Conservation (phyloP, 2,113 vertebrate species). For the Machaerirhynchus nigripectus region DNA sequence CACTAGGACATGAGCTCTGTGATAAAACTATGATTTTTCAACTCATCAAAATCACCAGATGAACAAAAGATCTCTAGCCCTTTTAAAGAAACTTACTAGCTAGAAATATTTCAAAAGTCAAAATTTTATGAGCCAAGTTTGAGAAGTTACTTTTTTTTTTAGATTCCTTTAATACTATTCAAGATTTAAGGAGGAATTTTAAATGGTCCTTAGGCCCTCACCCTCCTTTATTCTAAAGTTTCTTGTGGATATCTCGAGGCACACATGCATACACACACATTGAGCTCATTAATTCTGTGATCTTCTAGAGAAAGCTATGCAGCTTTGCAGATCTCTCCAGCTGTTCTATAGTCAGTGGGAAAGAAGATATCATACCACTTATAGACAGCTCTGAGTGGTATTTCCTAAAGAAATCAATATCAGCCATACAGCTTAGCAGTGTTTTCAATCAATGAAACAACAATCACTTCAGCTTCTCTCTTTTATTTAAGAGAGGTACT, state of each 20-base stretch:
- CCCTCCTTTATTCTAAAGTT: neutral
- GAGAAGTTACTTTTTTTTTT: neutral
- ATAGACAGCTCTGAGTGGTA: neutral
- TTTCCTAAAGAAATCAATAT: neutral
- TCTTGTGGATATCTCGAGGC: neutral
- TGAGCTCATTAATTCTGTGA: neutral
- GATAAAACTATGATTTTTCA: neutral
- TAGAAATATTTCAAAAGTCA: neutral
- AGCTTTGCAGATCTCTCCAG: neutral
- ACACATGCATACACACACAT: neutral
- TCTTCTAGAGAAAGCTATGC: neutral
- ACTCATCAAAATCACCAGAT: neutral
- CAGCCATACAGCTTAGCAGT: neutral
- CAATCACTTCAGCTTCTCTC: neutral
- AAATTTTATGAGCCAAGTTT: neutral
- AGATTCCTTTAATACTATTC: neutral
- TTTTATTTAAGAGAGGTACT: neutral
- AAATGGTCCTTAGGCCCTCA: neutral
- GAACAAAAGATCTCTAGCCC: neutral
- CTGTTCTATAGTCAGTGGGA: neutral
- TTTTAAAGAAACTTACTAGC: neutral
- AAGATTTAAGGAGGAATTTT: neutral
- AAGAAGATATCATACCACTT: neutral
- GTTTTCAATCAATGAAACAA: neutral
- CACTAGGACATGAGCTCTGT: neutral